A percentile compares a stretch with the other conserved stretches of the same genome.
phyloP scores from a whole-genome alignment of 2,113 vertebrate species.

The Cottus gobio region DNA sequence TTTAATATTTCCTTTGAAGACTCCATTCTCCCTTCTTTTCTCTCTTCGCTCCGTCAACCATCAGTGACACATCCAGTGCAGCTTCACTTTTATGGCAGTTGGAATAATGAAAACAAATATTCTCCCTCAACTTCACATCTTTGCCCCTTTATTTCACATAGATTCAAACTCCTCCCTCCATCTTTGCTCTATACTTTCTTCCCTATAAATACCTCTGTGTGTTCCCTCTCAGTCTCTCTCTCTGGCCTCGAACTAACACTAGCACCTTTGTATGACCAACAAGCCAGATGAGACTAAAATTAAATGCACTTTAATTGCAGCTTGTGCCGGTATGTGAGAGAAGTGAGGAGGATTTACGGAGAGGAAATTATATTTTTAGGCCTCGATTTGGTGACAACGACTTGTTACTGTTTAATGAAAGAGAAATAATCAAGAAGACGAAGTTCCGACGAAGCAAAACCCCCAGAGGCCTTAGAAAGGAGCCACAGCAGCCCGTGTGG shows the following conservation, averaged over 20 bases:
- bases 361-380: slow-evolving; percentile 65
- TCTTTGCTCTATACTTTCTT: slow-evolving; percentile 33
- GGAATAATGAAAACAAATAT: neutral
- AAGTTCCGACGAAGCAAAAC: neutral
- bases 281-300: slow-evolving; percentile 75
- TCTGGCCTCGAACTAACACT: slow-evolving; percentile 64
- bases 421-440: neutral
- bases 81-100: neutral
- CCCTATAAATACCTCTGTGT: slow-evolving; percentile 69
- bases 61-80: neutral
- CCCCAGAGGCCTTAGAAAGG: neutral
- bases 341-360: slow-evolving; percentile 44
- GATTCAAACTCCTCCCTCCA: slow-evolving; percentile 29
- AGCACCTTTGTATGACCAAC: slow-evolving; percentile 68
- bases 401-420: slow-evolving; percentile 28
- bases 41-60: neutral
- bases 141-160: slow-evolving; percentile 6
- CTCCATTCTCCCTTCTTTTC: neutral
- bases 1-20: neutral
- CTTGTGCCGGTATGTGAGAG: slow-evolving; percentile 30
- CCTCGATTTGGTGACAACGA: slow-evolving; percentile 2
- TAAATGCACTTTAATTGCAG: slow-evolving; percentile 71
- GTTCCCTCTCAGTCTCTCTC: slow-evolving; percentile 41
- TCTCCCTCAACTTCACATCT: neutral
- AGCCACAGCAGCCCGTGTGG: neutral